phyloP scores from a whole-genome alignment of 2,888 invertebrate species.

The Archaeoteleia sp. region DNA sequence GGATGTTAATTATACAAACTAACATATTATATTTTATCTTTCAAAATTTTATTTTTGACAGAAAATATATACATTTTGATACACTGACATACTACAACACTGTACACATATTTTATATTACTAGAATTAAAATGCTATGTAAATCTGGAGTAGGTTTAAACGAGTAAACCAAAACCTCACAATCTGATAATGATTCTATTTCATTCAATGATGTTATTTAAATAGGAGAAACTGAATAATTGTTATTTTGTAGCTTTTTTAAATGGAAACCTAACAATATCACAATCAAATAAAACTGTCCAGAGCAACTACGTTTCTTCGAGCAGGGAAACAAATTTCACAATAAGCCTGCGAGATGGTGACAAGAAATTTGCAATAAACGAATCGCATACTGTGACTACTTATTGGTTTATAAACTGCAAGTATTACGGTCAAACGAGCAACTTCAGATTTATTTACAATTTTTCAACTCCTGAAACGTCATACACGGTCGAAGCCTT shows the following conservation, averaged over 20 bases:
- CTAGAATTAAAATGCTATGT: too few relatives aligned
- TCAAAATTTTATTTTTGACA: too few relatives aligned
- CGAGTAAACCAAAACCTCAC: too few relatives aligned
- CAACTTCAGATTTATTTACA: constrained; percentile 79
- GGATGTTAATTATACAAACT: too few relatives aligned
- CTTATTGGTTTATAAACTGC: constrained; percentile 90
- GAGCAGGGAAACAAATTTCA: constrained; percentile 69
- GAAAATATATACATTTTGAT: too few relatives aligned
- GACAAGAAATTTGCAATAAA: constrained; percentile 79
- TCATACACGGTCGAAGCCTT: constrained; percentile 82
- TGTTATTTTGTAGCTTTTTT: constrained; percentile 77
- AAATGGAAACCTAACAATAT: constrained; percentile 81
- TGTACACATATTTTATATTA: too few relatives aligned
- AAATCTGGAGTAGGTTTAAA: too few relatives aligned
- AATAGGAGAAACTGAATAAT: neutral
- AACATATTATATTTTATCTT: too few relatives aligned
- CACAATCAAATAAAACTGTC: constrained; percentile 79
- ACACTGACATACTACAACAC: too few relatives aligned
- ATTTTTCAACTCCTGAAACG: constrained; percentile 79
- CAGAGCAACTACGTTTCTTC: constrained; percentile 81
- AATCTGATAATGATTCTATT: too few relatives aligned
- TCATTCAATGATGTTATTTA: neutral
- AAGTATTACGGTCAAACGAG: constrained; percentile 80
- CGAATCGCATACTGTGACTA: constrained; percentile 78
- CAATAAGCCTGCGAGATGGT: constrained; percentile 77